These are phyloP conservation scores for Lophotriccus pileatus DNA, from an alignment of 2,797 vertebrate species.

Conservation along the genomic window DNA sequence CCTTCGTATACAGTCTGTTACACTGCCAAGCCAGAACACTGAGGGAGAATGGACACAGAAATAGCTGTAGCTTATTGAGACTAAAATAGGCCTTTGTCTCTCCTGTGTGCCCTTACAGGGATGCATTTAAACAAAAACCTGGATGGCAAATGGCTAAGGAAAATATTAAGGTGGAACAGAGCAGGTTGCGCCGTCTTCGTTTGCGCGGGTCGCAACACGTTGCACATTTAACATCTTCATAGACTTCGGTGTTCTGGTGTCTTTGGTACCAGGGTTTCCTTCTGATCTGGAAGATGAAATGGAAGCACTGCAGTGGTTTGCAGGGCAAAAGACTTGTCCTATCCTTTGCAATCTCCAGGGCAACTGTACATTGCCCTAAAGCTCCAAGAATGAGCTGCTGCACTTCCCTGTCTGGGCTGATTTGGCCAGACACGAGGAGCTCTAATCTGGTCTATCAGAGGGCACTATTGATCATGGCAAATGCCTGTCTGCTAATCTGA, in stretches of 20 bases:
- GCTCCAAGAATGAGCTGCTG: neutral
- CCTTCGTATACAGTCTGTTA: neutral
- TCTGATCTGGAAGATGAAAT: neutral
- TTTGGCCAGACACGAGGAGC: neutral
- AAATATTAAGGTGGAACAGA: neutral
- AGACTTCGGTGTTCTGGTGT: neutral
- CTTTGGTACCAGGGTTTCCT: neutral
- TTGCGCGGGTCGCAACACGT: neutral
- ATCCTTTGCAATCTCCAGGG: neutral
- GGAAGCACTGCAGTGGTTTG: neutral
- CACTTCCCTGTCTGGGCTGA: neutral
- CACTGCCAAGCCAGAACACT: neutral
- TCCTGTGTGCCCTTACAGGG: neutral
- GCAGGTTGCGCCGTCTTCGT: neutral
- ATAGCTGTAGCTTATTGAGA: neutral
- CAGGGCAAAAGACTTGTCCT: neutral
- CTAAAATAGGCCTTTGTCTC: neutral
- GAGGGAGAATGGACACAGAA: neutral
- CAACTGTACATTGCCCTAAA: neutral
- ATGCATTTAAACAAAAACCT: neutral
- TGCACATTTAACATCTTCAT: neutral
- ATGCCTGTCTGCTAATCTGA: constrained; percentile 15
- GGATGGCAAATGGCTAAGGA: neutral
- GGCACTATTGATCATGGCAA: neutral
- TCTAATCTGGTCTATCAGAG: constrained; percentile 17